Conservation (phyloP, 2,888 invertebrate species). For the Ceriagrion tenellum region DNA sequence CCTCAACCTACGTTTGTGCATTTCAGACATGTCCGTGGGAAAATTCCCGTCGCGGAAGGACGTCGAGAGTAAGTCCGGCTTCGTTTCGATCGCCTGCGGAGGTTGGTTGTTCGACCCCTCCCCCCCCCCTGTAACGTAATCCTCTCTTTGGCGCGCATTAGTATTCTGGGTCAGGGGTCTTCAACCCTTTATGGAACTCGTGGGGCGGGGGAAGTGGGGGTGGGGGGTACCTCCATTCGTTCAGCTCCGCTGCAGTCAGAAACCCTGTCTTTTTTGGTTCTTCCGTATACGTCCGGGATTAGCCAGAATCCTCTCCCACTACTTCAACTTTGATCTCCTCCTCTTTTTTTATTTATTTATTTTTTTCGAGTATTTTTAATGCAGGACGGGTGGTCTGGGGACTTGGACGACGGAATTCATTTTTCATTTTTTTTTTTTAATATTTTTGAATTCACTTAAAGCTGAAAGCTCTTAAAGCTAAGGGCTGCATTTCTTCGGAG, state of each 20-base stretch:
- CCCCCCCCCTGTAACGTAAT: neutral
- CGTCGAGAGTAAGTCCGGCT: neutral
- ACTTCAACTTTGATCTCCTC: neutral
- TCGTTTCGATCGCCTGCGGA: neutral
- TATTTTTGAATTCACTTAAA: neutral
- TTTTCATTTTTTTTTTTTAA: neutral
- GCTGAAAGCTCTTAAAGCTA: neutral
- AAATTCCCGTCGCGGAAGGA: too few species aligned
- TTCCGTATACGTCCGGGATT: neutral
- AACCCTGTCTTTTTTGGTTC: neutral
- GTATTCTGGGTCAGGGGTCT: constrained; percentile 31
- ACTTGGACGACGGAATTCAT: neutral
- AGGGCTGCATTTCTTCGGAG: neutral
- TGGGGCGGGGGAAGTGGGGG: too few species aligned
- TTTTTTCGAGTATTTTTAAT: neutral
- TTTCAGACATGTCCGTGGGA: neutral
- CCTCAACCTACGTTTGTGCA: neutral
- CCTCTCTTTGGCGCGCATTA: neutral
- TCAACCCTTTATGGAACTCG: neutral
- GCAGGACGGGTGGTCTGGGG: neutral
- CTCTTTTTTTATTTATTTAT: neutral
- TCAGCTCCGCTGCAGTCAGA: neutral
- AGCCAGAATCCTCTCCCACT: neutral
- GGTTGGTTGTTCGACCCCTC: too few species aligned
- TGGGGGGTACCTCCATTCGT: neutral